phyloP scores from a whole-genome alignment of 1,140 invertebrate species.

The Mizuhopecten yessoensis region DNA sequence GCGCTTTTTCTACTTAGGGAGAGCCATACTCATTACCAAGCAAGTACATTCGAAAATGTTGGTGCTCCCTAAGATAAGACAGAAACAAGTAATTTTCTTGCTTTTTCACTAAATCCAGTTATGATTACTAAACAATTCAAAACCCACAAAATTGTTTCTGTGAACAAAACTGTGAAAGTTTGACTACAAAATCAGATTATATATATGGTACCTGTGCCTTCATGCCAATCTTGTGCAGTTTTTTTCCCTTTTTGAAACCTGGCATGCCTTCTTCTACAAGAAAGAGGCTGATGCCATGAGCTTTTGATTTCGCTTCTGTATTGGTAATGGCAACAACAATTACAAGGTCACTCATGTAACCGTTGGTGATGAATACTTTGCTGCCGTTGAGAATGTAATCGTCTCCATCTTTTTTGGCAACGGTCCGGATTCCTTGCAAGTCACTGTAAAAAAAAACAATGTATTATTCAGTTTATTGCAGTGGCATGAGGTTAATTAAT shows the following conservation, averaged over 20 bases:
- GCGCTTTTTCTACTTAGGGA: too few species aligned
- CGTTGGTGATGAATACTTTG: slow-evolving; percentile 85
- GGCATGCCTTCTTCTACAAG: slow-evolving; percentile 84
- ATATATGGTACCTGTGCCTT: slow-evolving; percentile 80
- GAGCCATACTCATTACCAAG: too few species aligned
- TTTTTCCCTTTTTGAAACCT: slow-evolving; percentile 84
- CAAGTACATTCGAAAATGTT: too few species aligned
- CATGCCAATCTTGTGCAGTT: slow-evolving; percentile 84
- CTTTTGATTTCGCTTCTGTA: slow-evolving; percentile 81
- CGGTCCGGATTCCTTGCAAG: slow-evolving; percentile 84
- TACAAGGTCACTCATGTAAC: slow-evolving; percentile 83
- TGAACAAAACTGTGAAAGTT: too few species aligned
- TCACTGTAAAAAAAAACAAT: slow-evolving; percentile 78
- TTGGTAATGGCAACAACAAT: slow-evolving; percentile 85
- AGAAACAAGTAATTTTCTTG: too few species aligned
- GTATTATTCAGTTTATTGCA: too few species aligned
- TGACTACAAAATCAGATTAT: too few species aligned
- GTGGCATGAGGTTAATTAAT: too few species aligned
- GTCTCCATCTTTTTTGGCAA: slow-evolving; percentile 83
- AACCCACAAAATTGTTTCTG: too few species aligned
- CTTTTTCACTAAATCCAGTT: too few species aligned
- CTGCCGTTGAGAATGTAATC: slow-evolving; percentile 85
- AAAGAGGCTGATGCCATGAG: slow-evolving; percentile 85
- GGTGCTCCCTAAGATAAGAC: too few species aligned
- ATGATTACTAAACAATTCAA: too few species aligned